Conservation (phyloP, 2,797 vertebrate genomes). For the Neosalanx taihuensis region DNA sequence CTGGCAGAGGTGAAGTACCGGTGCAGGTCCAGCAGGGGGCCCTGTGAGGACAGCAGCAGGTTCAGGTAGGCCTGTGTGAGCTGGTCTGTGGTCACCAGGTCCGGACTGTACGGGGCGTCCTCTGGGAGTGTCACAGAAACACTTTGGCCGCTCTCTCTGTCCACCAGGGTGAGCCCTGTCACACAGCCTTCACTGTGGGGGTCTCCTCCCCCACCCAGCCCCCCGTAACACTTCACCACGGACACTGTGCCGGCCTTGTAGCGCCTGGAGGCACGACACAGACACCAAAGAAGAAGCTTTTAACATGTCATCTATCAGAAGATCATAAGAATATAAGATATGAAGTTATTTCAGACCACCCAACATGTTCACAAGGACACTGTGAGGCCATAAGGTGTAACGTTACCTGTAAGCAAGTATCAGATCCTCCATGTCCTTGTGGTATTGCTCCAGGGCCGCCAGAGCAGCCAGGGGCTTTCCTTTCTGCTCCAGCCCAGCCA, state of each 20-base stretch:
- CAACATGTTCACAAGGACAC: not conserved
- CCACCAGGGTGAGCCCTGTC: slow-evolving; percentile 59
- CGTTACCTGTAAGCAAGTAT: slow-evolving; percentile 61
- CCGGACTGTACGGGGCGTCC: slow-evolving; percentile 33
- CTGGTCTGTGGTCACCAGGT: slow-evolving; percentile 61
- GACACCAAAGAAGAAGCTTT: not conserved
- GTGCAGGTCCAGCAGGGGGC: slow-evolving; percentile 56
- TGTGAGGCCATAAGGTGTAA: not conserved
- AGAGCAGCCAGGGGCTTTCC: slow-evolving; percentile 49
- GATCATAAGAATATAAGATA: not conserved
- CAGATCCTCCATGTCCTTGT: slow-evolving; percentile 60
- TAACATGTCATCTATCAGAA: no score
- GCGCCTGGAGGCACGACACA: slow-evolving; percentile 25
- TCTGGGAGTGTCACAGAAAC: slow-evolving; percentile 28
- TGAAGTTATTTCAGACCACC: not conserved
- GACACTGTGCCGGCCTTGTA: slow-evolving; percentile 56
- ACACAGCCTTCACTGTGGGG: slow-evolving; percentile 52
- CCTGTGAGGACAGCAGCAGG: slow-evolving; percentile 55
- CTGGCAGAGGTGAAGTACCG: slow-evolving; percentile 49
- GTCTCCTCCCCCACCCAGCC: slow-evolving; percentile 22
- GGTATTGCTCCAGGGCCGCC: slow-evolving; percentile 62
- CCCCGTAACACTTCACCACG: slow-evolving; percentile 59
- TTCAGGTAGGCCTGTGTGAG: slow-evolving; percentile 62
- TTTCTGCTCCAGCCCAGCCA: slow-evolving; percentile 56
- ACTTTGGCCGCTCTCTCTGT: slow-evolving; percentile 59